Conservation (phyloP, 2,113 vertebrate species). For the Phyllostomus hastatus region DNA sequence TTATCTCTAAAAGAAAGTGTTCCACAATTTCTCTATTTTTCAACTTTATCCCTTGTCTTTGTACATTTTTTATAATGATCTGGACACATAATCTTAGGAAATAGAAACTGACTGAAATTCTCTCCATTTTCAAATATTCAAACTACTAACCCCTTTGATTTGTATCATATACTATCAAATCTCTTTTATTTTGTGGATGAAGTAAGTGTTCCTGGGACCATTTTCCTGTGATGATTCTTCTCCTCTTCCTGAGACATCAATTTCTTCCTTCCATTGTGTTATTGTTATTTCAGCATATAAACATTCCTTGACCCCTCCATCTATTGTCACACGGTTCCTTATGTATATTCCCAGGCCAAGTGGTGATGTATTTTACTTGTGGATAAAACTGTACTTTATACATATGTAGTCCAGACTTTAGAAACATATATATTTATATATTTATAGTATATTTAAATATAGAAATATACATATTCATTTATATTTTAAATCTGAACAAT, state of each 20-base stretch:
- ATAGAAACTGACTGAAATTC: not conserved
- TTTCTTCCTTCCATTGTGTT: not conserved
- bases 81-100: not conserved
- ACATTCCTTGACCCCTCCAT: not conserved
- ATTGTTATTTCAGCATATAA: not conserved
- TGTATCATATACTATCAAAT: not conserved
- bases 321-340: not conserved
- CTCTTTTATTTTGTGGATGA: not conserved
- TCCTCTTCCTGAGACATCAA: not conserved
- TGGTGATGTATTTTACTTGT: constrained; percentile 1
- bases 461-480: not conserved
- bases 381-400: not conserved
- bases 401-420: not conserved
- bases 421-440: not conserved
- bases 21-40: not conserved
- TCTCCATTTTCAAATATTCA: not conserved
- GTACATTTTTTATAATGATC: not conserved
- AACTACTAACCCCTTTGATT: not conserved
- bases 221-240: not conserved
- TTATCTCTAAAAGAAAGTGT: not conserved
- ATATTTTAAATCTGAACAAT: not conserved
- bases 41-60: not conserved
- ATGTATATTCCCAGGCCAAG: not conserved
- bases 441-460: not conserved
- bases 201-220: not conserved